Percentiles rank a stretch among this genome's conserved stretches.
Evolutionary conservation across 2,797 vertebrate species (phyloP).

Genomic region (Staurois parvus): DNA sequence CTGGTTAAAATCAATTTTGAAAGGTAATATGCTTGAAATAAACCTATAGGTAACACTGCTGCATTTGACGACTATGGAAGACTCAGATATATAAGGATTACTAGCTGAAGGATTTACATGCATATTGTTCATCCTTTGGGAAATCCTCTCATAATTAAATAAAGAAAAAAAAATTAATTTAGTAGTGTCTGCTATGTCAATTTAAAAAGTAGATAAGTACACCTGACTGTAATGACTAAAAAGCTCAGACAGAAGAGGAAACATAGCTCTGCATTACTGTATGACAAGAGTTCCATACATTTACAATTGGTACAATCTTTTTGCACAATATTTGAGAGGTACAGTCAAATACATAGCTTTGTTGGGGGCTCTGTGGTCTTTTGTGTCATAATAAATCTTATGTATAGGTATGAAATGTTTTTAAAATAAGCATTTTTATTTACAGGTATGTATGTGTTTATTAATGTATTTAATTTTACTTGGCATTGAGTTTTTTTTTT

Average conservation of each 20-base stretch:
- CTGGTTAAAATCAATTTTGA: slow-evolving; percentile 1
- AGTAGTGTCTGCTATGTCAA: slow-evolving; percentile 26
- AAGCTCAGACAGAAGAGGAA: slow-evolving; percentile 3
- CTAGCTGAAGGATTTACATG: slow-evolving; percentile 42
- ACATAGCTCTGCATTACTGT: too few species aligned
- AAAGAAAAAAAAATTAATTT: slow-evolving; percentile 48
- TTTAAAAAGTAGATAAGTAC: slow-evolving; percentile 44
- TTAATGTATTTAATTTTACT: too few species aligned
- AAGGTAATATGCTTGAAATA: slow-evolving; percentile 27
- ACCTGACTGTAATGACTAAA: slow-evolving; percentile 38
- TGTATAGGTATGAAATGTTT: too few species aligned
- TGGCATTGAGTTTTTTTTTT: too few species aligned
- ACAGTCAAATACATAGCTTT: too few species aligned
- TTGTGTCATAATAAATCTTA: too few species aligned
- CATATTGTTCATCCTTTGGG: slow-evolving; percentile 37
- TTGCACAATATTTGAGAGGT: too few species aligned
- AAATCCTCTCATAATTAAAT: slow-evolving; percentile 54
- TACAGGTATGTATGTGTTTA: too few species aligned
- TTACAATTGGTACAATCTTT: too few species aligned
- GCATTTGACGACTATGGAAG: slow-evolving; percentile 9
- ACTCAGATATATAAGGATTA: slow-evolving; percentile 35
- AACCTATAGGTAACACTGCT: slow-evolving; percentile 16
- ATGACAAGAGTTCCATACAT: too few species aligned
- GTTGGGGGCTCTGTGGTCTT: too few species aligned
- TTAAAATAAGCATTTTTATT: too few species aligned